Conservation (phyloP, 1,140 invertebrate species). For the Mesaphorura yosii region DNA sequence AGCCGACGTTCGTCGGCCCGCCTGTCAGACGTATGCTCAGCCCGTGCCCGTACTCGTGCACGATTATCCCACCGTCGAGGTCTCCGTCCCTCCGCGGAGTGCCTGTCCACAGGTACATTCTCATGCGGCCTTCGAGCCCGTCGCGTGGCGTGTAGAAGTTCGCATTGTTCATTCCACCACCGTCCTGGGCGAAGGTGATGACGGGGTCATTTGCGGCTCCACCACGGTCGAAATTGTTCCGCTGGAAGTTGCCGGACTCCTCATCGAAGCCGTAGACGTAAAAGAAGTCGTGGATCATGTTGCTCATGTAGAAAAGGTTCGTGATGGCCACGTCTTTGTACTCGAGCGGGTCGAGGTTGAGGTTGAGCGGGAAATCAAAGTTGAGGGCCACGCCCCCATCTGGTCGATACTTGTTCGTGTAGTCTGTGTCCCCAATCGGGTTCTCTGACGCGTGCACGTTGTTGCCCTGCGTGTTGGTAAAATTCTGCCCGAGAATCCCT, state of each 20-base stretch:
- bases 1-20: neutral
- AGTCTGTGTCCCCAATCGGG: neutral
- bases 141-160: slow-evolving; percentile 7
- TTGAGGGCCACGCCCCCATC: neutral
- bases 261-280: slow-evolving; percentile 6
- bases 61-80: slow-evolving; percentile 6
- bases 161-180: slow-evolving; percentile 2
- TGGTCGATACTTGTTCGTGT: neutral
- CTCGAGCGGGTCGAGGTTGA: neutral
- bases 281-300: slow-evolving; percentile 5
- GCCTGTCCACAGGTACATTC: slow-evolving; percentile 8
- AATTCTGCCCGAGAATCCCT: neutral
- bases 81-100: slow-evolving; percentile 1
- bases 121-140: neutral
- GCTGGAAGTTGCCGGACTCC: slow-evolving; percentile 5
- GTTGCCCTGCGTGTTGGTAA: neutral
- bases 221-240: neutral
- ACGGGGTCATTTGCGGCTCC: neutral
- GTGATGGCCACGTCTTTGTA: neutral
- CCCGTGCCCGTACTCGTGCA: slow-evolving; percentile 5
- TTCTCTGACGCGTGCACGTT: slow-evolving; percentile 2
- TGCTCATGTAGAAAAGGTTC: slow-evolving; percentile 1
- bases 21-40: slow-evolving; percentile 1
- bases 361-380: neutral
- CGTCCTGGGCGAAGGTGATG: slow-evolving; percentile 4